These are phyloP conservation scores for Phylloscopus whistleri DNA, from an alignment of 2,113 vertebrate species.

Conservation along the genomic window DNA sequence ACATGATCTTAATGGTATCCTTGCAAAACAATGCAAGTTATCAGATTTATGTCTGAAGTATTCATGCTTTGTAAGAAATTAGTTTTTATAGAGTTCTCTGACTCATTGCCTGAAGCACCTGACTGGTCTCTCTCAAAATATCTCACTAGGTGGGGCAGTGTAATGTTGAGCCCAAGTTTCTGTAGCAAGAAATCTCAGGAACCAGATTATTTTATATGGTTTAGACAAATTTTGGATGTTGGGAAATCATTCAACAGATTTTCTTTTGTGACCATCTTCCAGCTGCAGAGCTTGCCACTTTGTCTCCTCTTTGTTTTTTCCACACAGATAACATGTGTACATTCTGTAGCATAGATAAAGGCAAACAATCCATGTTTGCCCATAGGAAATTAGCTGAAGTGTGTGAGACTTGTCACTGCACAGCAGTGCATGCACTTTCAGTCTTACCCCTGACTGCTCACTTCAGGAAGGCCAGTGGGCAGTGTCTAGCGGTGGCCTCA, in stretches of 20 bases:
- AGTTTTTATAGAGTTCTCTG: background rate
- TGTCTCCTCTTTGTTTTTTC: background rate
- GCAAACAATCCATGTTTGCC: background rate
- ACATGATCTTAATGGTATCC: background rate
- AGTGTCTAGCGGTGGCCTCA: accelerated
- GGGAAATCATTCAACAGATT: background rate
- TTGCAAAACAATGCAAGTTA: background rate
- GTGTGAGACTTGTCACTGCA: background rate
- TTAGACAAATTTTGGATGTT: background rate
- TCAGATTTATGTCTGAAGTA: background rate
- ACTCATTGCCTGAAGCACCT: background rate
- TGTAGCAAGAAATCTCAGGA: background rate
- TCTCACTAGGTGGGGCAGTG: background rate
- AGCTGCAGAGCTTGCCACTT: background rate
- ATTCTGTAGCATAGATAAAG: background rate
- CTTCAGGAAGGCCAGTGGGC: background rate
- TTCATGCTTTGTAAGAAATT: background rate
- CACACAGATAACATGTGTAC: accelerated
- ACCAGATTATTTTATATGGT: background rate
- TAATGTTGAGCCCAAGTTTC: background rate
- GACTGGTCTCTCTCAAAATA: background rate
- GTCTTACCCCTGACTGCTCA: too few relatives aligned
- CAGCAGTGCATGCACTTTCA: background rate
- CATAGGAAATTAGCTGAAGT: background rate
- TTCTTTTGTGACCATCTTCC: background rate